phyloP scores from a whole-genome alignment of 2,888 invertebrate species.

The Phlogophora meticulosa region DNA sequence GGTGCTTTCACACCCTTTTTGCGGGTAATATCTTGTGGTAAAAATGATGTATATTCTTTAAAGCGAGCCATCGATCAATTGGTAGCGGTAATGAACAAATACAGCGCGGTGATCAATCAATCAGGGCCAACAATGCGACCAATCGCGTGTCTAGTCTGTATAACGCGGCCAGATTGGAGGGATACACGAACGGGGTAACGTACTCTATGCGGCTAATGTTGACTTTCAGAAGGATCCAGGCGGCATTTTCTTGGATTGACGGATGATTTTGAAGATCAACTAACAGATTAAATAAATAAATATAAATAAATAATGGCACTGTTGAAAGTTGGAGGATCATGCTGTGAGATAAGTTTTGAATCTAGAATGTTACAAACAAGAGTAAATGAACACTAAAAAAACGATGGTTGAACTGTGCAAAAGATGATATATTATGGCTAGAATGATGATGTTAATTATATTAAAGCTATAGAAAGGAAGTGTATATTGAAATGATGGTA shows the following conservation, averaged over 20 bases:
- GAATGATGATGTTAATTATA: too few species aligned
- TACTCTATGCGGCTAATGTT: conserved; percentile 21
- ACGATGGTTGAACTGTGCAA: too few species aligned
- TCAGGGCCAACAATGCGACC: conserved; percentile 58
- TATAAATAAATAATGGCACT: too few species aligned
- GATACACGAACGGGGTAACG: conserved; percentile 18
- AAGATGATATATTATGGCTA: too few species aligned
- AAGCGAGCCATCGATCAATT: conserved; percentile 66
- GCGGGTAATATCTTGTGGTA: conserved; percentile 57
- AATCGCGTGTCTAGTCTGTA: conserved; percentile 55
- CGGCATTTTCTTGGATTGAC: conserved; percentile 20
- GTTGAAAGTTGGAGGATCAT: too few species aligned
- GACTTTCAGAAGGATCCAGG: conserved; percentile 15
- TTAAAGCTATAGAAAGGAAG: too few species aligned
- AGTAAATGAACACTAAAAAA: too few species aligned
- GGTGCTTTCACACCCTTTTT: conserved; percentile 62
- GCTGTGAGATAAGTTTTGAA: too few species aligned
- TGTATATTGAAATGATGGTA: too few species aligned
- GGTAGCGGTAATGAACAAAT: conserved; percentile 62
- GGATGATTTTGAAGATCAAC: not conserved
- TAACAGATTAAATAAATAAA: too few species aligned
- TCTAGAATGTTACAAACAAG: too few species aligned
- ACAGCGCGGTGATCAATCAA: conserved; percentile 59
- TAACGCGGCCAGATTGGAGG: conserved; percentile 32
- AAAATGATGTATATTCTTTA: conserved; percentile 64